Evolutionary conservation across 2,888 invertebrate genomes (phyloP), one percentile per base, ranked within the genome.

Genomic region (Acronicta leporina): DNA sequence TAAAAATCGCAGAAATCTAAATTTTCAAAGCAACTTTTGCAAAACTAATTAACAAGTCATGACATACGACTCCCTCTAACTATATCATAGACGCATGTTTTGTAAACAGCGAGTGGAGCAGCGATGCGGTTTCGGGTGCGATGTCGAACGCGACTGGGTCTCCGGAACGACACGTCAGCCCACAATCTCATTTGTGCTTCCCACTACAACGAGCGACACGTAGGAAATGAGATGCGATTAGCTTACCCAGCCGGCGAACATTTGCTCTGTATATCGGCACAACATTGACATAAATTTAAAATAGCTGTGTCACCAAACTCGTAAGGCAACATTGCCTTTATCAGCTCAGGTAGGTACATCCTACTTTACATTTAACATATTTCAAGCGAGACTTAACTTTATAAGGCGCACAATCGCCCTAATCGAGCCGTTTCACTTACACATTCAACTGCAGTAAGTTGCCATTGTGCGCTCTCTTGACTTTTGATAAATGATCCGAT

Each of bases 181-280:
- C 85, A 87, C 89, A 89, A 91, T 90, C 88, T 88, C 89, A 90
- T 89, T 90, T 88, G 85, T 84, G 88, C 83, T 87, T 86, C 84
- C 87, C 84, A 86, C 86, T 87, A 87, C 86, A 87, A 84, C 83
- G 82, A 79, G 84, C 84, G 88, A 90, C 89, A 87, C 74, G 86
- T 82, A 87, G 92, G 91, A 90, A 91, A 91, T 91, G 86, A 90
- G 89, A 86, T 86, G 84, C 86, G 87, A 91, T 90, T 91, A 90
- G 86, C 87, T 86, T 80, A 88, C 85, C 80, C 83, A 83, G 81
- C 76, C 77, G 74, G 67, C 70, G 73, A 81, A 82, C 77, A 75
- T 80, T 80, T 77, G 72, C 75, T 75, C 67, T 75, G 66, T 75
- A 72, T 59, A 77, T 77, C 66, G 68, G 56, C 75, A 75, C 70